Evolutionary conservation across 2,888 invertebrate species (phyloP), one percentile per base, ranked within the genome.

Genomic region (Tinea semifulvella): DNA sequence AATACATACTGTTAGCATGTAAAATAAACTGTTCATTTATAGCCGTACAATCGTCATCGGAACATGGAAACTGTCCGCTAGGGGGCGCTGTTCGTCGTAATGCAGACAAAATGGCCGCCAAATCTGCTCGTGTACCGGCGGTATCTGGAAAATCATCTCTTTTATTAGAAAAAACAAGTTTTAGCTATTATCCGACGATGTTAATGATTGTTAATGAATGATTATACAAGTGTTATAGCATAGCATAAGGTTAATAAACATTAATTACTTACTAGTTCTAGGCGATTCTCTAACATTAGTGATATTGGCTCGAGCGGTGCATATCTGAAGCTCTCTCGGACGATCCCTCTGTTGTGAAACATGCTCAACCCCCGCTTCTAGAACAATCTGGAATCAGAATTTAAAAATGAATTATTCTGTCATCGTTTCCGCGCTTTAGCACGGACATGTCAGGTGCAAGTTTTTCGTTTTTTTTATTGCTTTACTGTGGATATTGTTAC

Each of bases 321-420:
- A 92, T 22, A 94, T 76, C 59, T 95, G 94, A 52, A 98, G 81
- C 19, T 92, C 89, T 57, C 90, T 90, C 0, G 97, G 98, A 17
- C 96, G 83, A 67, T 96, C 96, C 48, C 90, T 86, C 70, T 92
- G 95, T 70, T 92, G 95, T 43, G 87, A 89, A 2, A 90, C 86
- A 57, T 90, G 88, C 52, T 92, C 91, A 6, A 85, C 66, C 20
- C 87, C 85, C 19, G 91, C 89, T 69, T 95, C 94, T 56, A 93
- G 82, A 27, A 91, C 85, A 51, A 93, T 62, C 92, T 93, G 16
- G n/a, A 14, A 38, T 14, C 17, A 17, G 6, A 13, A 13, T 31
- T 31, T 38, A 16, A 18, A 5, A 38, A 14, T n/a, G n/a, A n/a
- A n/a, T n/a, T n/a, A n/a, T n/a, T n/a, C n/a, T n/a, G 25, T 22